phyloP scores from a whole-genome alignment of 2,888 invertebrate species.

The Agonopterix alstromeriana region DNA sequence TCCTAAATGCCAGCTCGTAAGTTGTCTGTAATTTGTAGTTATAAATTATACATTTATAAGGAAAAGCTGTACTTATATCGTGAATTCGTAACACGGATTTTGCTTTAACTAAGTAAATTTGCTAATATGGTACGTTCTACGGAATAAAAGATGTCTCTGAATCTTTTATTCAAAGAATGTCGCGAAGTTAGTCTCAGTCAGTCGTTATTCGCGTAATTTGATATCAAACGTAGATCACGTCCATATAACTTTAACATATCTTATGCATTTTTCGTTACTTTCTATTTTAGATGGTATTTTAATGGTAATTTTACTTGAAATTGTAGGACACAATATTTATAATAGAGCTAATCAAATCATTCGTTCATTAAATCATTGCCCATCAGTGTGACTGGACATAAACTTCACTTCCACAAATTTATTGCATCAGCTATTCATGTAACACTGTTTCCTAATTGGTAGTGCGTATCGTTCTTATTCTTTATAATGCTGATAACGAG shows the following conservation, averaged over 20 bases:
- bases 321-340: too few relatives aligned
- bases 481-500: background rate
- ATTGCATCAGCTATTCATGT: too few relatives aligned
- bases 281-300: too few relatives aligned
- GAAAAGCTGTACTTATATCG: too few relatives aligned
- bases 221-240: constrained; percentile 18
- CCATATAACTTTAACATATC: constrained; percentile 8
- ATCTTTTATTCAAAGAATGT: constrained; percentile 15
- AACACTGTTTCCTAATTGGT: too few relatives aligned
- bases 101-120: background rate
- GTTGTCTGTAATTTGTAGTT: constrained; percentile 3
- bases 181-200: constrained; percentile 6
- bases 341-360: too few relatives aligned
- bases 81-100: too few relatives aligned
- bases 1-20: constrained; percentile 1
- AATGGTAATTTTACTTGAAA: too few relatives aligned
- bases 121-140: background rate
- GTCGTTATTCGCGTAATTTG: constrained; percentile 15
- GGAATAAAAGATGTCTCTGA: background rate
- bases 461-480: background rate
- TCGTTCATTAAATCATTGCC: too few relatives aligned
- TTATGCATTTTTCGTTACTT: too few relatives aligned
- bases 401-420: too few relatives aligned
- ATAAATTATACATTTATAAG: background rate
- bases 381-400: too few relatives aligned